These are phyloP conservation scores for Drosophila nasuta DNA, from an alignment of 1,140 invertebrate genomes.

Conservation along the genomic window DNA sequence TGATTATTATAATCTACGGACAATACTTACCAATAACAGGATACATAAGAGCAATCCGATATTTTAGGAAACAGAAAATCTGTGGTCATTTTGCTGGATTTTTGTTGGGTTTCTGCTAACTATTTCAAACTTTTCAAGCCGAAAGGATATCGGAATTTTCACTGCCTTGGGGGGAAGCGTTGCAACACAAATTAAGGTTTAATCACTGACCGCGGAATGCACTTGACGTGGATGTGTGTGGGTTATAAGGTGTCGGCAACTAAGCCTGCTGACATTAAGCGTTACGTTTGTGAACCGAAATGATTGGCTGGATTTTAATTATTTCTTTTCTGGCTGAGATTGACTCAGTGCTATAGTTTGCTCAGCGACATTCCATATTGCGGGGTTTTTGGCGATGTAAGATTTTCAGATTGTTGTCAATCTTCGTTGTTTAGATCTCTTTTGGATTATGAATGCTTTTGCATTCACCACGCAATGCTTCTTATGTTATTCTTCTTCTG, in stretches of 20 bases:
- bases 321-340: constrained; percentile 17
- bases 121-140: neutral
- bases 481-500: neutral
- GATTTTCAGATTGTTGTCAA: neutral
- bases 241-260: constrained; percentile 20
- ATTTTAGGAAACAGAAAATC: constrained; percentile 87
- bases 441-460: constrained; percentile 6
- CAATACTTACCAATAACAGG: constrained; percentile 88
- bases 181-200: neutral
- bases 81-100: constrained; percentile 72
- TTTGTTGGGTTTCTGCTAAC: neutral
- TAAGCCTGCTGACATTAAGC: constrained; percentile 24
- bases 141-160: constrained; percentile 8
- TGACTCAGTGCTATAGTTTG: neutral
- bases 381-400: neutral
- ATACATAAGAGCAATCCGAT: constrained; percentile 89
- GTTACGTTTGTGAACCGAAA: neutral
- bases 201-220: constrained; percentile 11
- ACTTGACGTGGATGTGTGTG: constrained; percentile 17
- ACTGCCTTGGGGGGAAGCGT: neutral
- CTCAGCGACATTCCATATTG: constrained; percentile 45
- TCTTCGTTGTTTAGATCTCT: neutral
- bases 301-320: constrained; percentile 3
- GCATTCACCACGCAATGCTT: constrained; percentile 12
- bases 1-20: neutral